phyloP scores from a whole-genome alignment of 1,140 invertebrate genomes.

The Scaptomyza hsui region DNA sequence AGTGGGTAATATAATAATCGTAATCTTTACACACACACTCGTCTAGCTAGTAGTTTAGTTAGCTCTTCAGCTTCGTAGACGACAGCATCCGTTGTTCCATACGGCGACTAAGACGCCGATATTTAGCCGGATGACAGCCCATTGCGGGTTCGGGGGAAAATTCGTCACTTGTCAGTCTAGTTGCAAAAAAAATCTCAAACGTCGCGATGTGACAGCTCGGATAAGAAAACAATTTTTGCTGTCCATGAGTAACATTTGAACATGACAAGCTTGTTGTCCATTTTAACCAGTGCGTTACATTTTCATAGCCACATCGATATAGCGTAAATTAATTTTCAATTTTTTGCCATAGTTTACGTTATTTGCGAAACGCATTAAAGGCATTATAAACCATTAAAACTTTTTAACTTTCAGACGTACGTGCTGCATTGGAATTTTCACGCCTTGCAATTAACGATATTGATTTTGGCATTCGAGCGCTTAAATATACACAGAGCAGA shows the following conservation, averaged over 20 bases:
- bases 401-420: conserved; percentile 26
- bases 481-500: conserved; percentile 29
- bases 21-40: conserved; percentile 63
- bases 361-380: conserved; percentile 22
- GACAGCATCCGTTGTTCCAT: conserved; percentile 32
- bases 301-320: conserved; percentile 1
- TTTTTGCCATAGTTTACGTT: conserved; percentile 14
- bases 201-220: conserved; percentile 39
- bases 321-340: conserved; percentile 32
- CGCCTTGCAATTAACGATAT: conserved; percentile 70
- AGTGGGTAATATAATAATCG: conserved; percentile 80
- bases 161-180: conserved; percentile 74
- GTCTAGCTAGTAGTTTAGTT: conserved; percentile 16
- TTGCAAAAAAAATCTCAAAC: conserved; percentile 56
- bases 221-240: conserved; percentile 35
- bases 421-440: conserved; percentile 54
- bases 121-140: conserved; percentile 59
- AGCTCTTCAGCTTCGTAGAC: conserved; percentile 18
- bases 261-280: conserved; percentile 25
- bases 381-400: conserved; percentile 54
- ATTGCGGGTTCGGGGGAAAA: conserved; percentile 34
- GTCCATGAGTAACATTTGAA: conserved; percentile 56
- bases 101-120: conserved; percentile 25
- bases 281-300: conserved; percentile 4
- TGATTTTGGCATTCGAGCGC: conserved; percentile 55